These are phyloP conservation scores for Sipha flava DNA, from an alignment of 1,140 invertebrate genomes.

Conservation along the genomic window DNA sequence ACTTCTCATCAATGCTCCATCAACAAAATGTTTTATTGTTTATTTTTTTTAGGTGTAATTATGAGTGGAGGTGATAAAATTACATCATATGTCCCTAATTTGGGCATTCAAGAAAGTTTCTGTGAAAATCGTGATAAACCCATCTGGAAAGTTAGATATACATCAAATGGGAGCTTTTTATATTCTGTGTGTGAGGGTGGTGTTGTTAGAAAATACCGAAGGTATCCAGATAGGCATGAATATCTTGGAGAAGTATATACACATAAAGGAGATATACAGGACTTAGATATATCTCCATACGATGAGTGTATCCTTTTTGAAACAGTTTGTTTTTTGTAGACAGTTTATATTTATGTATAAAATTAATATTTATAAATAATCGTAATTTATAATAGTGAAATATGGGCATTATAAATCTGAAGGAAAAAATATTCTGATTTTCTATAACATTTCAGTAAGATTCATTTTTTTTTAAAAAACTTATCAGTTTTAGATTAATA, in stretches of 20 bases:
- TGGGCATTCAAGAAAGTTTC: constrained; percentile 46
- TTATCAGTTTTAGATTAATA: too few species aligned
- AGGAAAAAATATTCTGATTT: too few species aligned
- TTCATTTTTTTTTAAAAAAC: too few species aligned
- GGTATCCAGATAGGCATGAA: constrained; percentile 48
- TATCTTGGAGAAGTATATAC: constrained; percentile 48
- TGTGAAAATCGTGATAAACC: constrained; percentile 45
- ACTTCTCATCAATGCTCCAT: not conserved
- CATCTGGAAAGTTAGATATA: constrained; percentile 47
- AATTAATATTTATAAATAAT: too few species aligned
- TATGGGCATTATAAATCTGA: too few species aligned
- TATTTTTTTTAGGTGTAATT: constrained; percentile 43
- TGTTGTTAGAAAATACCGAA: constrained; percentile 45
- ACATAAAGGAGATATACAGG: constrained; percentile 49
- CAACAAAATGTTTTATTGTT: not conserved
- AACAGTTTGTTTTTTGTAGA: too few species aligned
- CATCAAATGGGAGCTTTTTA: constrained; percentile 47
- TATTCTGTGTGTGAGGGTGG: constrained; percentile 49
- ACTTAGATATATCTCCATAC: constrained; percentile 50
- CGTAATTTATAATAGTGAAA: too few species aligned
- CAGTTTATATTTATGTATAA: not conserved
- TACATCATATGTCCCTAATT: constrained; percentile 47
- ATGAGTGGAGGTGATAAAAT: constrained; percentile 48
- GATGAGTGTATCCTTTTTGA: constrained; percentile 53
- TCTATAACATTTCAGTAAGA: too few species aligned